A percentile compares a stretch with the other conserved stretches of the same genome.
Evolutionary conservation across 2,888 invertebrate genomes (phyloP).

Genomic region (Strigamia crassipes): DNA sequence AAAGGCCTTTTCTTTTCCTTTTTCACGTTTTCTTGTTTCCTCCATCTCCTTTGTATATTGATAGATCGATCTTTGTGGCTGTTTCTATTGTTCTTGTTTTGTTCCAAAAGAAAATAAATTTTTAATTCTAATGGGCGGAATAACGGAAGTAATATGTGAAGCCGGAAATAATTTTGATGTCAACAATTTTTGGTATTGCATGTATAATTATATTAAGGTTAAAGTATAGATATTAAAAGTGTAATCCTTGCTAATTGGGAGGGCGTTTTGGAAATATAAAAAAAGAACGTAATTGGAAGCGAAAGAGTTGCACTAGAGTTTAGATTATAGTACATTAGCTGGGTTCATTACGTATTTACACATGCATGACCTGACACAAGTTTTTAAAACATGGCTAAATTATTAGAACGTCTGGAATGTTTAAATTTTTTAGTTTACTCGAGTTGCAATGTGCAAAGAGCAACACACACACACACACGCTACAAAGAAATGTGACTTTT

Average conservation of each 20-base stretch:
- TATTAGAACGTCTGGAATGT: too few species aligned
- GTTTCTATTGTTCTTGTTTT: not conserved
- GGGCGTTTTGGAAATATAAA: not conserved
- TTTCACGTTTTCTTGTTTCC: not conserved
- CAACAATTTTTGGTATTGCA: not conserved
- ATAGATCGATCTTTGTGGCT: not conserved
- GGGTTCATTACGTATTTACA: too few species aligned
- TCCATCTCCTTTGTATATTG: not conserved
- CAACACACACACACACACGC: too few species aligned
- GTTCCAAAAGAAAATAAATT: not conserved
- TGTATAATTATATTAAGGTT: not conserved
- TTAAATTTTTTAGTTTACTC: too few species aligned
- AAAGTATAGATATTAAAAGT: not conserved
- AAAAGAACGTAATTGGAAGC: not conserved
- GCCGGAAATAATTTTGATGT: slow-evolving; percentile 22
- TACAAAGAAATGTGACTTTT: too few species aligned
- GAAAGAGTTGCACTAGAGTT: not conserved
- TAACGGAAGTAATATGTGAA: not conserved
- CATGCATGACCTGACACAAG: too few species aligned
- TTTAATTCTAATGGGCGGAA: slow-evolving; percentile 2
- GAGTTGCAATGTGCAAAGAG: too few species aligned
- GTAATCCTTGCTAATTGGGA: not conserved
- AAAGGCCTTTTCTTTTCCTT: not conserved
- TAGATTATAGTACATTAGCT: not conserved
- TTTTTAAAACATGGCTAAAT: too few species aligned